Evolutionary conservation across 1,140 invertebrate genomes (phyloP), one percentile per base, ranked within the genome.

Genomic region (Tribolium madens): DNA sequence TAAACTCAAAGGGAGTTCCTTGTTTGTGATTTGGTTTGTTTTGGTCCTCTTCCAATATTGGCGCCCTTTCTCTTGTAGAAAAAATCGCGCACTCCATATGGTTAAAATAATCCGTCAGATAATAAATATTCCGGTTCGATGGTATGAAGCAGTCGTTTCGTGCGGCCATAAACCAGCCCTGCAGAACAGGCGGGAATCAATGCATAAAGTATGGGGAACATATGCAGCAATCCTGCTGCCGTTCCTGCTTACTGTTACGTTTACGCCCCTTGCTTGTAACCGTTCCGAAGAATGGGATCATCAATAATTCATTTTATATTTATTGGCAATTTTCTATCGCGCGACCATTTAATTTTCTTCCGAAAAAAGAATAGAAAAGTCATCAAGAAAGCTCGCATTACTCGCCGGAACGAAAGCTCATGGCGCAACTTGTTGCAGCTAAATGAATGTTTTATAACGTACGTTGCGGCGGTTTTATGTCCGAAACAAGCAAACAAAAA

Each of bases 161-260:
- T 18, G 36, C 60, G 53, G 71, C 36, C 76, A 80, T 80, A 80
- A 80, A 80, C 76, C 74, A 78, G 71, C 73, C 76, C 73, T 48
- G 73, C 53, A 57, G 68, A 64, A 64, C 57, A 77, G 76, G 57
- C 70, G 46, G 57, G 71, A 80, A 80, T 80, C 79, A 80, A 80
- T 80, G 79, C 79, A 80, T 80, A 80, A 80, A 78, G 69, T 80
- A 78, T 72, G 76, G 73, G 74, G 76, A 80, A 76, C 79, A 80
- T 80, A 80, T 80, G 75, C 75, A 71, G 79, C 73, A 76, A 75
- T 76, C 57, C 76, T 52, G 72, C 57, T 64, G n/a, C 57, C 57
- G 26, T 33, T 33, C 21, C 26, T 64, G 21, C 57, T 64, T 31
- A 31, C 26, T 64, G 26, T 33, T 64, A 33, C 26, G 26, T 64